A percentile compares a stretch with the other conserved stretches of the same genome.
These are phyloP conservation scores for Stenoptilia bipunctidactyla DNA, from an alignment of 2,888 invertebrate species.

Conservation along the genomic window DNA sequence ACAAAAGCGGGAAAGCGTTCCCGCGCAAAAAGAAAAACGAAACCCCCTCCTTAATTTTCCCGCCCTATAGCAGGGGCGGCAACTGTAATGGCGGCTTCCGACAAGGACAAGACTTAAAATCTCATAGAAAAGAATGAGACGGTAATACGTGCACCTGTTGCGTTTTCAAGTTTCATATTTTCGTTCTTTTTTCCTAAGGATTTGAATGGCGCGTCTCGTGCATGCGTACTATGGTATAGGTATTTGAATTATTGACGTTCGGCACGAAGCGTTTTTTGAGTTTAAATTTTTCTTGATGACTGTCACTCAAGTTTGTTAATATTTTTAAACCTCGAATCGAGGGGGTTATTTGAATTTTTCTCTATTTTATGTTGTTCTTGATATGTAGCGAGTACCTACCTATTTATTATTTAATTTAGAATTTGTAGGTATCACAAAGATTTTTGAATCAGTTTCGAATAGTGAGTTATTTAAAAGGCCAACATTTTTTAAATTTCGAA, in stretches of 20 bases:
- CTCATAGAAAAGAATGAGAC: slow-evolving; percentile 67
- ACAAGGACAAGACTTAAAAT: slow-evolving; percentile 59
- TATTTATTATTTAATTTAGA: no score
- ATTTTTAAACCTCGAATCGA: not conserved
- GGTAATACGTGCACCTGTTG: slow-evolving; percentile 66
- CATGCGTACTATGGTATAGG: slow-evolving; percentile 54
- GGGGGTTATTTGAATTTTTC: no score
- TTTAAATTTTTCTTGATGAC: slow-evolving; percentile 34
- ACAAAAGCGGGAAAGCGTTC: slow-evolving; percentile 68
- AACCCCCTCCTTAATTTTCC: slow-evolving; percentile 66
- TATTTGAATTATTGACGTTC: slow-evolving; percentile 49
- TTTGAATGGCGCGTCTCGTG: slow-evolving; percentile 42
- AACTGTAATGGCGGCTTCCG: slow-evolving; percentile 63
- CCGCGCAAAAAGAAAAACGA: slow-evolving; percentile 68
- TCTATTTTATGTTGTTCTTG: no score
- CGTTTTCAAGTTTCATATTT: slow-evolving; percentile 55
- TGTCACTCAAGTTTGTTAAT: slow-evolving; percentile 20
- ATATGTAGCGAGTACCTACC: no score
- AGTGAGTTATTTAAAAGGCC: no score
- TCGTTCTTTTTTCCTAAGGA: slow-evolving; percentile 62
- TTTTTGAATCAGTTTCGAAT: no score
- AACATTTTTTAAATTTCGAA: no score
- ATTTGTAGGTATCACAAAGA: no score
- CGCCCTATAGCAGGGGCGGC: slow-evolving; percentile 64
- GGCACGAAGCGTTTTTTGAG: slow-evolving; percentile 20